phyloP scores from a whole-genome alignment of 92 coral and sea anemone species.

The Anthopleura xanthogrammica region DNA sequence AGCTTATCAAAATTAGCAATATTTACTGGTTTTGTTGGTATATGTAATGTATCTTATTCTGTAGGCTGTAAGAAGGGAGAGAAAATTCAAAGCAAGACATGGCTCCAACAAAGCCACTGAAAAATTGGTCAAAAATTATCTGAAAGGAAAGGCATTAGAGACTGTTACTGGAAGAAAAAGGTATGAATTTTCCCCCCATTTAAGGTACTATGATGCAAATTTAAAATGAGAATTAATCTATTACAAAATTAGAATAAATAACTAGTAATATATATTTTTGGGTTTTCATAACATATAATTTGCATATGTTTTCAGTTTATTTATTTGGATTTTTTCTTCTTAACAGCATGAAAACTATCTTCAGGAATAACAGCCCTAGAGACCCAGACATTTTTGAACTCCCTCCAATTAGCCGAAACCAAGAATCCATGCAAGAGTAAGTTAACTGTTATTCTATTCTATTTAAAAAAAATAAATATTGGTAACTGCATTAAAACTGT shows the following conservation, averaged over 20 bases:
- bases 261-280: too few species aligned
- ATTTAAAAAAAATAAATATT: not conserved
- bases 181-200: slow-evolving; percentile 13
- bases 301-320: not conserved
- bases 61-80: slow-evolving; percentile 81
- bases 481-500: not conserved
- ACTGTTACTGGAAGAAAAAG: slow-evolving; percentile 86
- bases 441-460: not conserved
- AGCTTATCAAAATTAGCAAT: not conserved
- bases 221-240: not conserved
- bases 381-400: slow-evolving; percentile 94
- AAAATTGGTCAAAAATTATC: slow-evolving; percentile 71
- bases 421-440: slow-evolving; percentile 34
- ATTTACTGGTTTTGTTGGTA: not conserved
- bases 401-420: slow-evolving; percentile 52
- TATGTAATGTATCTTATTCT: not conserved
- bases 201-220: not conserved
- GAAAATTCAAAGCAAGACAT: slow-evolving; percentile 75
- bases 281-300: too few species aligned
- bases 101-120: slow-evolving; percentile 81
- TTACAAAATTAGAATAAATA: too few species aligned
- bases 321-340: not conserved
- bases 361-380: slow-evolving; percentile 59
- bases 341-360: slow-evolving; percentile 14
- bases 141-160: slow-evolving; percentile 84